Percentiles rank a stretch among this genome's conserved stretches.
These are phyloP conservation scores for Orthochromis malagaraziensis DNA, from an alignment of 2,113 vertebrate genomes.

Conservation along the genomic window DNA sequence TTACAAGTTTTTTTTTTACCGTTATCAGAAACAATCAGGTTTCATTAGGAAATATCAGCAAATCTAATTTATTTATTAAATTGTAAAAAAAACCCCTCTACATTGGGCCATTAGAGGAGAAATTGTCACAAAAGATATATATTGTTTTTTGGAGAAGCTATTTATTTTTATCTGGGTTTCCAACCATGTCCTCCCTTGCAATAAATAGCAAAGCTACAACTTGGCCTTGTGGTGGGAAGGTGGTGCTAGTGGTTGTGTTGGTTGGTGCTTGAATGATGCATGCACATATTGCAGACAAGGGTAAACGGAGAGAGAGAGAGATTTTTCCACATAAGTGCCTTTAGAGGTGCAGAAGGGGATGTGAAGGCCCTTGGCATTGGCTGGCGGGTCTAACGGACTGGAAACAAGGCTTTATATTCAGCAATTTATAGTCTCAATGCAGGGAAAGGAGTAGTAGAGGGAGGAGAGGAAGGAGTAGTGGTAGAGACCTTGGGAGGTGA, in stretches of 20 bases:
- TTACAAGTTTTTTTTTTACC: rapidly evolving
- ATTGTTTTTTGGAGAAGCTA: conserved; percentile 19
- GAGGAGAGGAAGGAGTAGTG: conserved; percentile 13
- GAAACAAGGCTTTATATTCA: conserved; percentile 72
- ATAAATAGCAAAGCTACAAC: conserved; percentile 25
- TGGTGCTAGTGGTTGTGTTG: not conserved
- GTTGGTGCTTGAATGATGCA: conserved; percentile 54
- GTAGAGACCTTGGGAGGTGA: conserved; percentile 59
- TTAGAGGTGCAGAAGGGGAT: conserved; percentile 50
- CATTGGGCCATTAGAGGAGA: conserved; percentile 8
- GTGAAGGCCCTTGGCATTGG: conserved; percentile 60
- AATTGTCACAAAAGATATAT: conserved; percentile 49
- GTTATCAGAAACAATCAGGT: not conserved
- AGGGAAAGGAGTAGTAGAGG: conserved; percentile 23
- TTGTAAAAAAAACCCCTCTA: not conserved
- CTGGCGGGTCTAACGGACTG: conserved; percentile 65
- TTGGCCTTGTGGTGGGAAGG: conserved; percentile 45
- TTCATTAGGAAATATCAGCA: not conserved
- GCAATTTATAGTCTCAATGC: conserved; percentile 66
- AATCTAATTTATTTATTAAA: not conserved
- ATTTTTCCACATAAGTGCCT: conserved; percentile 62
- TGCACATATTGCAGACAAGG: conserved; percentile 39
- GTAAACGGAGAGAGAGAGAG: conserved; percentile 6
- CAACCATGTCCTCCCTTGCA: conserved; percentile 30
- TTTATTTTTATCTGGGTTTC: conserved; percentile 49